These are phyloP conservation scores for Sebastes vulpes DNA, from an alignment of 2,797 vertebrate genomes.

Conservation along the genomic window DNA sequence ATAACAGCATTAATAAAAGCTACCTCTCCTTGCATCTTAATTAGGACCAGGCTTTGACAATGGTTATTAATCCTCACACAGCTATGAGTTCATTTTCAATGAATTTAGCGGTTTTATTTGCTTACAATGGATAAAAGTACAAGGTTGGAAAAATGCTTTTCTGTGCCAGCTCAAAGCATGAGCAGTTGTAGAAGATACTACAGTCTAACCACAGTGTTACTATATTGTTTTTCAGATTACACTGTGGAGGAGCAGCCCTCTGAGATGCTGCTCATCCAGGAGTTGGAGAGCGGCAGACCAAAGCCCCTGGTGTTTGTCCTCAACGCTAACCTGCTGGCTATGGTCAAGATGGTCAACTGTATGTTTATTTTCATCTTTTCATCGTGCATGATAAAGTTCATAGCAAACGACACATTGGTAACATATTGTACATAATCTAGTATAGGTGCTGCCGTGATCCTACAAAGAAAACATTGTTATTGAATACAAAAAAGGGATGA, in stretches of 20 bases:
- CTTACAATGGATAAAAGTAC: neutral
- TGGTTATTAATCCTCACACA: neutral
- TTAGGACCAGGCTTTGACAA: neutral
- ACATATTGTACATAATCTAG: neutral
- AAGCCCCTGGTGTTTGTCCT: constrained; percentile 98
- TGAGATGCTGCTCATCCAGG: constrained; percentile 94
- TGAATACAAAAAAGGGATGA: neutral
- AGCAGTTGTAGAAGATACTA: neutral
- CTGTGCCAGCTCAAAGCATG: neutral
- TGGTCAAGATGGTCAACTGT: constrained; percentile 99
- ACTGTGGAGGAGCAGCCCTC: constrained; percentile 97
- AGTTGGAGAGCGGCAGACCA: constrained; percentile 93
- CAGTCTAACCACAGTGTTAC: neutral
- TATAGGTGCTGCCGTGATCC: neutral
- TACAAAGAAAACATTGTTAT: neutral
- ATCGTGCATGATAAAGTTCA: neutral
- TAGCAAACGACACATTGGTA: neutral
- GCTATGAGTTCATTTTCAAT: neutral
- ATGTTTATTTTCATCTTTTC: constrained; percentile 33
- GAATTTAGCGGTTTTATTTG: neutral
- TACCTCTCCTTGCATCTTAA: neutral
- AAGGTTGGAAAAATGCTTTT: neutral
- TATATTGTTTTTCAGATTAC: constrained; percentile 87
- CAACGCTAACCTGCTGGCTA: constrained; percentile 97
- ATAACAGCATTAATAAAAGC: constrained; percentile 5